These are phyloP conservation scores for Promerops cafer DNA, from an alignment of 2,113 vertebrate genomes.

Conservation along the genomic window DNA sequence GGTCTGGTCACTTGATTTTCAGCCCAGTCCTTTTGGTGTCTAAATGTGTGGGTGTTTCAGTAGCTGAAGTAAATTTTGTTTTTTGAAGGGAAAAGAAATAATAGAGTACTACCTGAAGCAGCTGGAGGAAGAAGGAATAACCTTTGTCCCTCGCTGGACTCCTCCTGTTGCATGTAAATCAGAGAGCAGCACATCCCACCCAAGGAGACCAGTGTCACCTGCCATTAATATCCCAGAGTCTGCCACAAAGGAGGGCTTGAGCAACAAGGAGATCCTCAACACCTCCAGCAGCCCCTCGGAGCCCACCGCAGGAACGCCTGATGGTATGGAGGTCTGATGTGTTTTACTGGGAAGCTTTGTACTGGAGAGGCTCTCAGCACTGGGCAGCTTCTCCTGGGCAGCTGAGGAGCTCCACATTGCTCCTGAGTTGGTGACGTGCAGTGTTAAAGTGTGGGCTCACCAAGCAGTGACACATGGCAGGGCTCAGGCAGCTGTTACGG, in stretches of 20 bases:
- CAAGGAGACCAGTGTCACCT: conserved; percentile 36
- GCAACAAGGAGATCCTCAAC: conserved; percentile 62
- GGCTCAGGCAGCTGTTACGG: neutral
- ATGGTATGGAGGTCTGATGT: conserved; percentile 67
- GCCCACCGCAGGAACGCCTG: conserved; percentile 71
- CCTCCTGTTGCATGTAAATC: conserved; percentile 56
- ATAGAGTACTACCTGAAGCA: conserved; percentile 92
- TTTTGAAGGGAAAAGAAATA: conserved; percentile 91
- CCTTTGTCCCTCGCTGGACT: conserved; percentile 85
- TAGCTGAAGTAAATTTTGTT: neutral
- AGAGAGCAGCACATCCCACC: conserved; percentile 21
- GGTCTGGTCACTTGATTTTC: neutral
- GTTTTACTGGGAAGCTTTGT: neutral
- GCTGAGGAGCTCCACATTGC: neutral
- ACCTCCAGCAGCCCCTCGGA: conserved; percentile 68
- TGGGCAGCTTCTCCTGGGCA: neutral
- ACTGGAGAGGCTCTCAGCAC: neutral
- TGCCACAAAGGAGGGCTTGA: conserved; percentile 57
- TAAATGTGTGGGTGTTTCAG: neutral
- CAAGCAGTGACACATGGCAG: neutral
- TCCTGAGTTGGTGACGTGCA: neutral
- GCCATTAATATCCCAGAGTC: conserved; percentile 67
- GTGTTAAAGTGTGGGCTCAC: neutral
- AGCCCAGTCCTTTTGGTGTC: neutral
- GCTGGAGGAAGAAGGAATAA: conserved; percentile 87